Base-by-base conservation (phyloP, 2,797 vertebrate species). In the Helostoma temminkii region DNA sequence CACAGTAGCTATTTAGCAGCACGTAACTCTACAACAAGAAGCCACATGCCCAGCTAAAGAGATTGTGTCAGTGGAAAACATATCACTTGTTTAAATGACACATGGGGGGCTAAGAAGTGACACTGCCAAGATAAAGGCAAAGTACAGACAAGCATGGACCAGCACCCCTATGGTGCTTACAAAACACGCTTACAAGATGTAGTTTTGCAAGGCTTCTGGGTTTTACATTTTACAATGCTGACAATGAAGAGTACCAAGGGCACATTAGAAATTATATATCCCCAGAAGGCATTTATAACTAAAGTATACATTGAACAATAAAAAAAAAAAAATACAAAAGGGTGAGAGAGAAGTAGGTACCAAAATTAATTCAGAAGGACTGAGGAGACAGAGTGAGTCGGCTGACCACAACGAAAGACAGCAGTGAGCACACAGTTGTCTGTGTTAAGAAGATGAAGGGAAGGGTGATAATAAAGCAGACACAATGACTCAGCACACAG, bases 1-100 rank as follows among this genome's bases (percentile, higher is more conserved):
- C 46, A 53, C 57, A 41, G 53, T 10, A 45, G 59, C n/a, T 48
- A 52, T 55, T 26, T 57, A 52, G 59, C 46, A 48, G 39, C 41
- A 55, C 0, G 10, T 19, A 42, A 22, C 22, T 39, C 37, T 32
- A 8, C 22, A 47, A 66, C 81, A 64, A 73, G 79, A 16, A 57
- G 46, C 39, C 55, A 68, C 82, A 74, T 42, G 76, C 42, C 58
- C 15, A 18, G 39, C 37, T 71, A 41, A 61, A 74, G 42, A 50
- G 43, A 62, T 61, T 45, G 48, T 56, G 66, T 81, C 4, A 30
- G 28, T 4, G 28, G 28, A 30, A 78, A 83, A 85, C 63, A 70
- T 72, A 79, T 43, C 68, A 63, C 61, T 66, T 74, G 42, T 77
- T 74, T 21, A 58, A 65, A n/a, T 32, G 78, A 46, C 61, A 79